phyloP scores from a whole-genome alignment of 2,888 invertebrate genomes.

The Xestia ashworthii region DNA sequence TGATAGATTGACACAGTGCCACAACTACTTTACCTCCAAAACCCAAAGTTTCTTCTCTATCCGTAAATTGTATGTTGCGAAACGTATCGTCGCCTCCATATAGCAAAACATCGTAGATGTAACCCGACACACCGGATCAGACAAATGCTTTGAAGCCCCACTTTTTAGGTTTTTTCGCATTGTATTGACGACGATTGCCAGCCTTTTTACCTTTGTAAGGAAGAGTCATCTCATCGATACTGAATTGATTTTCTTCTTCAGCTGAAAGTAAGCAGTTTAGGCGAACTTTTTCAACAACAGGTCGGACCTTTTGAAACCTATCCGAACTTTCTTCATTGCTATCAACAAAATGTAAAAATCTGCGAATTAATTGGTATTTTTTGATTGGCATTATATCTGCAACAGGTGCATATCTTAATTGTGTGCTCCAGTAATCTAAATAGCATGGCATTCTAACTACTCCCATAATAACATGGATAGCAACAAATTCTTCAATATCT shows the following conservation, averaged over 20 bases:
- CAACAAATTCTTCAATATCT: constrained; percentile 66
- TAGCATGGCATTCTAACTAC: constrained; percentile 67
- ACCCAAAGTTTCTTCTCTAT: constrained; percentile 32
- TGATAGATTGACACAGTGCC: constrained; percentile 59
- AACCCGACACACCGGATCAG: constrained; percentile 71
- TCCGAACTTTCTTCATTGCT: constrained; percentile 57
- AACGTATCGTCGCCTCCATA: constrained; percentile 35
- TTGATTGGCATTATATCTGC: constrained; percentile 68
- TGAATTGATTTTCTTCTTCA: constrained; percentile 29
- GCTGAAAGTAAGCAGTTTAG: constrained; percentile 27
- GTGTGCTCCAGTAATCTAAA: constrained; percentile 62
- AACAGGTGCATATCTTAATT: constrained; percentile 57
- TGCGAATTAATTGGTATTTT: constrained; percentile 66
- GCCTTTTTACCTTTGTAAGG: constrained; percentile 62
- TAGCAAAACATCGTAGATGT: constrained; percentile 73
- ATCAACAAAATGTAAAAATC: constrained; percentile 66
- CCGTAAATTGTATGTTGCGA: constrained; percentile 32
- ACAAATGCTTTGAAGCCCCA: constrained; percentile 76
- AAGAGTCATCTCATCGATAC: constrained; percentile 42
- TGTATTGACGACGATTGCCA: constrained; percentile 71
- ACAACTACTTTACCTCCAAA: constrained; percentile 71
- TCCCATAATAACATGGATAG: constrained; percentile 69
- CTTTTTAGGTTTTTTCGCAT: constrained; percentile 73
- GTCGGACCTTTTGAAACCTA: constrained; percentile 48
- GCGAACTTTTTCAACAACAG: constrained; percentile 33